Evolutionary conservation across 2,797 vertebrate species (phyloP).

Genomic region (Lutjanus argentimaculatus): DNA sequence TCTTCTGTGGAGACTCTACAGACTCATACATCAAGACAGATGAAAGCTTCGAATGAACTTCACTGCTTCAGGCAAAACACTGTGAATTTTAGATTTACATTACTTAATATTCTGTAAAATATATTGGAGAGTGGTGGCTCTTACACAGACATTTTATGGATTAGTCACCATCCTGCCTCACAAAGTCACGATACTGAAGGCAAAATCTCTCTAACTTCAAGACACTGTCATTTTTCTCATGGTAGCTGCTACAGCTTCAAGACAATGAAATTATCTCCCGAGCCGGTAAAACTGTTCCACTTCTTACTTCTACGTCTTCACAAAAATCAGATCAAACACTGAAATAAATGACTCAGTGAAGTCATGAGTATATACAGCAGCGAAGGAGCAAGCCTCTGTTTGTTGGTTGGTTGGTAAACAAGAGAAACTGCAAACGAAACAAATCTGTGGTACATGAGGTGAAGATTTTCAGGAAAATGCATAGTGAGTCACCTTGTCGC

Average conservation of each 20-base stretch:
- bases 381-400: neutral
- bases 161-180: slow-evolving; percentile 3
- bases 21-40: neutral
- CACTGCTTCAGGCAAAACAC: neutral
- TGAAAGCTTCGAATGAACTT: neutral
- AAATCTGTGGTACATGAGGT: neutral
- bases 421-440: slow-evolving; percentile 17
- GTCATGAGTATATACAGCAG: neutral
- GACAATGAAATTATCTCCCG: neutral
- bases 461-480: slow-evolving; percentile 8
- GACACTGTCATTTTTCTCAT: neutral
- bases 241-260: neutral
- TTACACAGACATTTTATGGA: neutral
- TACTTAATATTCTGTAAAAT: neutral
- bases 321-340: neutral
- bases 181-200: neutral
- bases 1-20: neutral
- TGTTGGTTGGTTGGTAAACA: too few relatives aligned
- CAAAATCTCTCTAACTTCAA: neutral
- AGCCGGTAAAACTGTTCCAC: neutral
- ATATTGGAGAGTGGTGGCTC: neutral
- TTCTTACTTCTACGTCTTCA: neutral
- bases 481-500: slow-evolving; percentile 32
- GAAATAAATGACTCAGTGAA: neutral
- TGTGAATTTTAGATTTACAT: neutral